A percentile compares a stretch with the other conserved stretches of the same genome.
Evolutionary conservation across 2,888 invertebrate genomes (phyloP).

Genomic region (Drosophila robusta): DNA sequence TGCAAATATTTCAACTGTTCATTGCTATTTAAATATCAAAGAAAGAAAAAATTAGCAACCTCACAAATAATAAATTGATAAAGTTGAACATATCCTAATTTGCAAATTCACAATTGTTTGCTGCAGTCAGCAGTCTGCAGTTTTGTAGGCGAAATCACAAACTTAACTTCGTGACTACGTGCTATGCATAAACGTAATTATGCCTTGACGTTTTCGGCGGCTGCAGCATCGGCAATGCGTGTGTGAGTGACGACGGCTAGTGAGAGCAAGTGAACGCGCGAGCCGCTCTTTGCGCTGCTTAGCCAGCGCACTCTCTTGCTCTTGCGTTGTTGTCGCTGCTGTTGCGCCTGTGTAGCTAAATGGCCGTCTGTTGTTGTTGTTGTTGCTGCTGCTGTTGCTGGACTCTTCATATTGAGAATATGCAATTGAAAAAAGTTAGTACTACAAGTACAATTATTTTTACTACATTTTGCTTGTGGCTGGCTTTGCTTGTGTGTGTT

Average conservation of each 20-base stretch:
- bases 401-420: constrained; percentile 36
- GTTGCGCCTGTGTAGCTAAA: constrained; percentile 8
- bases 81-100: not conserved
- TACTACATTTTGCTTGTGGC: constrained; percentile 12
- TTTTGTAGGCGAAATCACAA: not conserved
- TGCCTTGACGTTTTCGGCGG: constrained; percentile 27
- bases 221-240: constrained; percentile 46
- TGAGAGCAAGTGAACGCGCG: constrained; percentile 24
- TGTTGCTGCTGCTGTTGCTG: constrained; percentile 12
- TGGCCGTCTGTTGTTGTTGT: constrained; percentile 5
- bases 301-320: constrained; percentile 35
- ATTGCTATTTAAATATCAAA: constrained; percentile 1
- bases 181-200: constrained; percentile 37
- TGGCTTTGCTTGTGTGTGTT: constrained; percentile 21
- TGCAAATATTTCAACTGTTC: not conserved
- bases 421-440: constrained; percentile 50
- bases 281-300: constrained; percentile 28
- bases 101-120: not conserved
- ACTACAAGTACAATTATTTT: constrained; percentile 34
- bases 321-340: constrained; percentile 16
- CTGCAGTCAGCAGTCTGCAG: not conserved
- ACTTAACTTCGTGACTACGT: constrained; percentile 12
- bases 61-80: not conserved
- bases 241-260: constrained; percentile 7
- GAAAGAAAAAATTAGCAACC: not conserved